Evolutionary conservation across 2,888 invertebrate genomes (phyloP), one percentile per base, ranked within the genome.

Genomic region (Drosophila recens): DNA sequence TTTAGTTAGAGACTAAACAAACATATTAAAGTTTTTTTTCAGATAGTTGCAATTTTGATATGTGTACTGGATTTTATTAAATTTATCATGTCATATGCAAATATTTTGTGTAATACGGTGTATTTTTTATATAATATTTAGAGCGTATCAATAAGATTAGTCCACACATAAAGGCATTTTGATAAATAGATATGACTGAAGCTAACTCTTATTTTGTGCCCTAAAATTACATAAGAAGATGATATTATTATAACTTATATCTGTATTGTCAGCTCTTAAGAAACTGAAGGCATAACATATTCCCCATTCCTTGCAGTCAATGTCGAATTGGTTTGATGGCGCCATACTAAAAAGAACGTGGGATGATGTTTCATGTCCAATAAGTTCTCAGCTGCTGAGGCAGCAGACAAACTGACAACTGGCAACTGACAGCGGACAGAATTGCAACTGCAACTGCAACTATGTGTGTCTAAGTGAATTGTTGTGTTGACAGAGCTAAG

Each of bases 401-500:
- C 46, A 42, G 30, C 30, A 46, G 36, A 17, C 46, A 57, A 52
- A 30, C 56, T 59, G 67, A 40, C 67, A 56, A 40, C 58, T 23
- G 34, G 43, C 57, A 64, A 61, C 73, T 59, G 36, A 40, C 59
- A 59, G 64, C 45, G 42, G 33, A 51, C 62, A 23, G 51, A 49
- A 48, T 30, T 40, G 49, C 49, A 49, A 45, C 57, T 49, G 23
- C 45, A 54, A 48, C 46, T 46, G 36, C 56, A 53, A 69, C 67
- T 63, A 61, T 52, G 73, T 79, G 58, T 52, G 73, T 79, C 73
- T 85, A 85, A 85, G 85, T 85, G 90, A 85, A 89, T 87, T 89
- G 82, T 89, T 89, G 76, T 85, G 85, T 85, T 89, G 84, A 84
- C 89, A 84, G 70, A 68, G 74, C 57, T 79, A 46, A 77, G 84